phyloP scores from a whole-genome alignment of 2,797 vertebrate genomes.

The Bryconaethiops microstoma region DNA sequence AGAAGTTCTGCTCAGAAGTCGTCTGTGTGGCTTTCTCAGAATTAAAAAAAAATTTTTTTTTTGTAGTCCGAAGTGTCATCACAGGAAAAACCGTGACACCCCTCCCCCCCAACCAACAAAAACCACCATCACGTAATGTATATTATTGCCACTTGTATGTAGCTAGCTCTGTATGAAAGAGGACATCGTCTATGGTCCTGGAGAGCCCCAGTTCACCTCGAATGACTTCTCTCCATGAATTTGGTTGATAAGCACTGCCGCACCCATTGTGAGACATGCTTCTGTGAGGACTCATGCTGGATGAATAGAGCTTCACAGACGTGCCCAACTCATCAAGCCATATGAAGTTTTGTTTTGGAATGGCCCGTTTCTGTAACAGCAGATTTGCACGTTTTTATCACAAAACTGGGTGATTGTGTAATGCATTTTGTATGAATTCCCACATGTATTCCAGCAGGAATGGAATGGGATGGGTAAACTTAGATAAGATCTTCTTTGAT shows the following conservation, averaged over 20 bases:
- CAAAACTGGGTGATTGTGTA: neutral
- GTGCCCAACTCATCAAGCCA: neutral
- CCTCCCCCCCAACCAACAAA: neutral
- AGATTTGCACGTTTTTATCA: neutral
- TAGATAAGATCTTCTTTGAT: conserved; percentile 23
- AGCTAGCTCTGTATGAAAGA: neutral
- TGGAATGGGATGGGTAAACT: neutral
- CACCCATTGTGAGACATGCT: conserved; percentile 31
- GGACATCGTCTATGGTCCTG: conserved; percentile 17
- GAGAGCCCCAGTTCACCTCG: conserved; percentile 43
- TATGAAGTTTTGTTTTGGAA: conserved; percentile 28
- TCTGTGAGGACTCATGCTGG: conserved; percentile 12
- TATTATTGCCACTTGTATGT: neutral
- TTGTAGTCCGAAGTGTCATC: neutral
- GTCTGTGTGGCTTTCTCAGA: conserved; percentile 48
- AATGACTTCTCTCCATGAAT: conserved; percentile 54
- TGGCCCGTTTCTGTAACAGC: conserved; percentile 2
- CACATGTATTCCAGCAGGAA: neutral
- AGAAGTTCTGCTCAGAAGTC: conserved; percentile 24
- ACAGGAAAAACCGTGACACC: neutral
- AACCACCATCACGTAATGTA: neutral
- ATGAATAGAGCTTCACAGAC: conserved; percentile 8
- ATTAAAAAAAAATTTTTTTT: conserved; percentile 9
- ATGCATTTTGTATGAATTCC: neutral
- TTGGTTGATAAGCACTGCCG: conserved; percentile 60